phyloP scores from a whole-genome alignment of 2,113 vertebrate genomes.

The Sardina pilchardus region DNA sequence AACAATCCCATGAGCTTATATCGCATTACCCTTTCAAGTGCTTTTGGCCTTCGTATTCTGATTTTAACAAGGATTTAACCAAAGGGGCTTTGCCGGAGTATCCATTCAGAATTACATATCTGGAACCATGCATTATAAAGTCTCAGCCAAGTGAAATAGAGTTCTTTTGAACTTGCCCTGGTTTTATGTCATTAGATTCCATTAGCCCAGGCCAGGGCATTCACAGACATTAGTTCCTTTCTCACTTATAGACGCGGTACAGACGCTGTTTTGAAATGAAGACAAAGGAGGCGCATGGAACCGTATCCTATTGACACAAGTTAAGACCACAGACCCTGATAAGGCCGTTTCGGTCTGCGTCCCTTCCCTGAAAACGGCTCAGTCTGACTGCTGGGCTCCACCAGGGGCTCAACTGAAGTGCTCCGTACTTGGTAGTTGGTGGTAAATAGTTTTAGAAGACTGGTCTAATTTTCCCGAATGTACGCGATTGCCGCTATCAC shows the following conservation, averaged over 20 bases:
- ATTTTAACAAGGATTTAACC: background rate
- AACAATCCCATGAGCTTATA: background rate
- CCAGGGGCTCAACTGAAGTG: too few species aligned
- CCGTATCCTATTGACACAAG: background rate
- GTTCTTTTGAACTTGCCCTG: background rate
- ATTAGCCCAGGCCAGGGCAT: background rate
- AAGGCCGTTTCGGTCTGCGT: background rate
- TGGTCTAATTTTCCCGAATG: too few species aligned
- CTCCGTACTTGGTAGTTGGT: too few species aligned
- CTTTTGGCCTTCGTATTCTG: background rate
- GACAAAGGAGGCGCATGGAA: background rate
- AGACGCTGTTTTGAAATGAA: background rate
- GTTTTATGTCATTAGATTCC: background rate
- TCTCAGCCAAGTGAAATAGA: constrained; percentile 18
- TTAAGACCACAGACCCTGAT: background rate
- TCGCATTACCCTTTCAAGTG: constrained; percentile 8
- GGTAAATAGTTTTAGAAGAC: too few species aligned
- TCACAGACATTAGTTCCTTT: background rate
- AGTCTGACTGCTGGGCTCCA: too few species aligned
- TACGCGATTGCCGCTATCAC: too few species aligned
- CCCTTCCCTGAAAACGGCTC: background rate
- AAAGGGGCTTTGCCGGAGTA: background rate
- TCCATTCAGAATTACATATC: constrained; percentile 8
- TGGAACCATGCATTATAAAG: background rate
- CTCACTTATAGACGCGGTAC: background rate